These are phyloP conservation scores for Pterocles orientalis DNA, from an alignment of 2,113 vertebrate genomes.

Conservation along the genomic window DNA sequence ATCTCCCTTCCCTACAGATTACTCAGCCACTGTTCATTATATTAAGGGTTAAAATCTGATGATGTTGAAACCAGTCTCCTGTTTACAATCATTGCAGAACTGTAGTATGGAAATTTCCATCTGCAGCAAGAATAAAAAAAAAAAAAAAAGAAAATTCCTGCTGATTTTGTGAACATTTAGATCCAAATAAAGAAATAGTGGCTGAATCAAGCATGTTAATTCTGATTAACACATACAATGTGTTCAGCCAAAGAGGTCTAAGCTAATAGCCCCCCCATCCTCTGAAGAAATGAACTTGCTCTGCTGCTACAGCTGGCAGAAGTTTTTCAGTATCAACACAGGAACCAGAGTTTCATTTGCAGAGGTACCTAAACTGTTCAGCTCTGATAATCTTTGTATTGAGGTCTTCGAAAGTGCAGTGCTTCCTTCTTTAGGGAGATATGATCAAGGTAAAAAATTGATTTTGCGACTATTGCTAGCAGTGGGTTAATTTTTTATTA, in stretches of 20 bases:
- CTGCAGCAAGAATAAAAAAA: neutral
- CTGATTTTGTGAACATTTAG: conserved; percentile 4
- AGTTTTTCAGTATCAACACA: neutral
- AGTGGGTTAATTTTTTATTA: neutral
- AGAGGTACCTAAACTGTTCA: neutral
- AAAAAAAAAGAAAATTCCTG: neutral
- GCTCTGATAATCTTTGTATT: neutral
- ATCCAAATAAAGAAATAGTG: neutral
- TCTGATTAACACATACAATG: neutral
- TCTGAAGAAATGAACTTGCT: neutral
- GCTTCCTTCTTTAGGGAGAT: neutral
- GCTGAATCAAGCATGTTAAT: neutral
- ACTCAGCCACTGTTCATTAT: neutral
- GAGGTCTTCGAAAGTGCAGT: neutral
- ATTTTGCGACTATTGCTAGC: neutral
- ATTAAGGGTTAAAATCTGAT: conserved; percentile 40
- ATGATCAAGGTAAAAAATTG: neutral
- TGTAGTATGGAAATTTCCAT: conserved; percentile 67
- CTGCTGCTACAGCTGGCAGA: neutral
- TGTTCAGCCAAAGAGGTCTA: conserved; percentile 15
- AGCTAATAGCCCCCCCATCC: neutral
- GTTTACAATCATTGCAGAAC: conserved; percentile 46
- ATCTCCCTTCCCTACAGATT: neutral
- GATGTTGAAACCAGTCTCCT: conserved; percentile 47
- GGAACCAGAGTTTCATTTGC: neutral